These are phyloP conservation scores for Menura novaehollandiae DNA, from an alignment of 2,113 vertebrate genomes.

Conservation along the genomic window DNA sequence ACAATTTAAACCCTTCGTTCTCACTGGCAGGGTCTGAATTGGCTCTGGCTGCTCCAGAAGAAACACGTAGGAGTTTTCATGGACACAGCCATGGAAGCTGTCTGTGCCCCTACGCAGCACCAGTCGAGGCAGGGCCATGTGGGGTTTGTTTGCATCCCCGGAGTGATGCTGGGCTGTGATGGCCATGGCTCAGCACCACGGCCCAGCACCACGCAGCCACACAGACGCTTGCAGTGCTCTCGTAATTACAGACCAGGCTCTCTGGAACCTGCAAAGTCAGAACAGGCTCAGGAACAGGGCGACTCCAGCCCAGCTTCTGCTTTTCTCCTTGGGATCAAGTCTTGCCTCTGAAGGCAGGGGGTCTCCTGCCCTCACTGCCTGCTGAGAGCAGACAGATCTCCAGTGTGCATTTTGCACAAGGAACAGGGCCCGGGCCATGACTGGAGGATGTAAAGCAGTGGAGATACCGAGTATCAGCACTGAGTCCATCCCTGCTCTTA, in stretches of 20 bases:
- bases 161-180: background rate
- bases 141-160: background rate
- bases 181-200: background rate
- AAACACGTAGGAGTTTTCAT: background rate
- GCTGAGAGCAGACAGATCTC: background rate
- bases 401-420: rapidly evolving
- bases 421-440: rapidly evolving
- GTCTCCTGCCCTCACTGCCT: background rate
- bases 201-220: background rate
- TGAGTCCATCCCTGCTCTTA: background rate
- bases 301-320: background rate
- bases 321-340: background rate
- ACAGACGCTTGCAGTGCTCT: background rate
- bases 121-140: rapidly evolving
- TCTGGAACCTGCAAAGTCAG: rapidly evolving
- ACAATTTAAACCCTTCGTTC: background rate
- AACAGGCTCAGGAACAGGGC: background rate
- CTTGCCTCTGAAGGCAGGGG: rapidly evolving
- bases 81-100: background rate
- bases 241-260: rapidly evolving
- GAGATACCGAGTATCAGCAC: background rate
- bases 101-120: background rate
- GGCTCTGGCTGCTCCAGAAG: background rate
- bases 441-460: rapidly evolving
- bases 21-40: background rate